Evolutionary conservation across 37 sponge, comb jelly and placozoan species (phyloP).

Genomic region (Beroe ovata): DNA sequence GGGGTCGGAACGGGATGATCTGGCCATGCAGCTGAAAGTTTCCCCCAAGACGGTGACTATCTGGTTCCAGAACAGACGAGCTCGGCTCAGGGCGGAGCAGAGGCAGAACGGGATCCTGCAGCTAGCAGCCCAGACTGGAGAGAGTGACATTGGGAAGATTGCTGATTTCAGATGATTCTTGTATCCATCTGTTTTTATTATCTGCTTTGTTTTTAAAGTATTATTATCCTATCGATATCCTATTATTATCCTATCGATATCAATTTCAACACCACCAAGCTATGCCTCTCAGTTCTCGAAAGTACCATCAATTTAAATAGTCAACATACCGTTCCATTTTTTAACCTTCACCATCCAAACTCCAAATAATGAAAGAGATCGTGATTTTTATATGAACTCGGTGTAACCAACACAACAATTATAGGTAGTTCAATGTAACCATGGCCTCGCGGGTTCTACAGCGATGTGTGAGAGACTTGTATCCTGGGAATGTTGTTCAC

Average conservation of each 20-base stretch:
- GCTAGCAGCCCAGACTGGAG: not conserved
- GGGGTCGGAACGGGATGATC: constrained; percentile 29
- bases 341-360: no score
- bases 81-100: constrained; percentile 21
- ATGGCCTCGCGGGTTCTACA: constrained; percentile 11
- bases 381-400: no score
- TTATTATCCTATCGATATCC: no score
- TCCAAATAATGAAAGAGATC: no score
- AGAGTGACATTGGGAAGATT: not conserved
- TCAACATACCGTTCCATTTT: no score
- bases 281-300: no score
- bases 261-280: no score
- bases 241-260: no score
- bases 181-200: not conserved
- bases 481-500: not conserved
- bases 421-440: not conserved
- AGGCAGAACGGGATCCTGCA: not conserved
- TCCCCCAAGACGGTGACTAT: constrained; percentile 49
- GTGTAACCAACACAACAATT: constrained; percentile 13
- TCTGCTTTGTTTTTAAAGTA: constrained; percentile 42
- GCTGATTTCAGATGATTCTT: constrained; percentile 17
- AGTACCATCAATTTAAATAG: no score
- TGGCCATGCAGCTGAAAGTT: constrained; percentile 48
- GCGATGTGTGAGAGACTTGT: not conserved
- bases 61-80: constrained; percentile 65